Conservation (phyloP, 2,113 vertebrate species). For the Ardeotis arabs region DNA sequence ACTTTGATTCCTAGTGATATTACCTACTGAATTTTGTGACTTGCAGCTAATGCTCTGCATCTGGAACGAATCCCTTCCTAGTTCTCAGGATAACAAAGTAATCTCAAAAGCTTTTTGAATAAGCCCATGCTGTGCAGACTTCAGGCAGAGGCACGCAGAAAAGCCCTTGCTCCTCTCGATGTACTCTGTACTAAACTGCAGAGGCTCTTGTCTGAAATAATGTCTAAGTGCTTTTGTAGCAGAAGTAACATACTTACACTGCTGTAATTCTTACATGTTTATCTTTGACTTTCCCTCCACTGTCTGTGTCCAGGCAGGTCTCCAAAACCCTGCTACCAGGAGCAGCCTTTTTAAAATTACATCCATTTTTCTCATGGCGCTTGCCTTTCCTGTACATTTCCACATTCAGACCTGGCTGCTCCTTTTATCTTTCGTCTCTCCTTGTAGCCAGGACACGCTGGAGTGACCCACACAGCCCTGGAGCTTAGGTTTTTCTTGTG, state of each 20-base stretch:
- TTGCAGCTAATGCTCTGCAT: not conserved
- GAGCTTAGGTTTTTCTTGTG: not conserved
- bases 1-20: not conserved
- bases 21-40: not conserved
- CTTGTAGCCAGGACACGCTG: not conserved
- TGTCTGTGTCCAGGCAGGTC: not conserved
- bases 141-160: not conserved
- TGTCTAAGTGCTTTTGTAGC: not conserved
- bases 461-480: not conserved
- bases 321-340: not conserved
- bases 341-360: not conserved
- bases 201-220: not conserved
- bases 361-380: not conserved
- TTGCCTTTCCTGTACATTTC: not conserved
- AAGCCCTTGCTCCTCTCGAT: not conserved
- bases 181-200: not conserved
- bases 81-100: not conserved
- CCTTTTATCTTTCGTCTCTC: not conserved
- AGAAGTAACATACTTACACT: not conserved
- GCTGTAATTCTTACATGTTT: not conserved
- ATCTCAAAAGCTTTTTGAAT: not conserved
- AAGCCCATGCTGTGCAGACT: not conserved
- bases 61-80: not conserved
- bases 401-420: rapidly evolving
- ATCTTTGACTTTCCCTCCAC: not conserved